A percentile compares a stretch with the other conserved stretches of the same genome.
Evolutionary conservation across 92 coral and sea anemone species (phyloP).

Genomic region (Actinostola sp.): DNA sequence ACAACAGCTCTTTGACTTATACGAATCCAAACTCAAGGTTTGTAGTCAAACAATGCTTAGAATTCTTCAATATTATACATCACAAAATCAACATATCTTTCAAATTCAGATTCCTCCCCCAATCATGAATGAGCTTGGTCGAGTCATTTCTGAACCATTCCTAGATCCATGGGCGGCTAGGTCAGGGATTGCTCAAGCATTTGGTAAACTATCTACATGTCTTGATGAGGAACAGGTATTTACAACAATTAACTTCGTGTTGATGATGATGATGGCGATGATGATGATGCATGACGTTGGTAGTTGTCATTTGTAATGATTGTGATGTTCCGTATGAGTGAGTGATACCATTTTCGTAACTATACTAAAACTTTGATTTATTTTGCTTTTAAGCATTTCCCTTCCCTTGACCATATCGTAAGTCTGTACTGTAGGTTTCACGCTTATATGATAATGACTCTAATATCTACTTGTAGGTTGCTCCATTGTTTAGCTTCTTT

Average conservation of each 20-base stretch:
- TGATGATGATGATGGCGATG: no score
- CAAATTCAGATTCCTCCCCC: conserved; percentile 83
- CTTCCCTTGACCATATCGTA: no score
- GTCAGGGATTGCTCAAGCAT: conserved; percentile 89
- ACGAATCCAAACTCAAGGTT: conserved; percentile 85
- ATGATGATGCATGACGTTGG: no score
- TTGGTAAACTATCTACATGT: conserved; percentile 74
- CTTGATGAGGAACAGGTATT: conserved; percentile 82
- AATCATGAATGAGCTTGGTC: conserved; percentile 80
- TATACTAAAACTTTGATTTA: no score
- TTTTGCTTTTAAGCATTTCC: no score
- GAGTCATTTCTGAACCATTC: conserved; percentile 67
- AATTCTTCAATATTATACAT: no score
- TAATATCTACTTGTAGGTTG: conserved; percentile 47
- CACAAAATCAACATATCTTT: neutral
- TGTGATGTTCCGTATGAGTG: no score
- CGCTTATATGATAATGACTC: no score
- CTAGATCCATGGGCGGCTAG: conserved; percentile 81
- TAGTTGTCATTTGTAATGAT: no score
- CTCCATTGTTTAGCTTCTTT: conserved; percentile 79
- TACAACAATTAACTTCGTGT: no score
- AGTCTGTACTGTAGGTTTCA: no score
- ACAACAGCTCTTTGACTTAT: conserved; percentile 76
- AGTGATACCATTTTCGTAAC: no score
- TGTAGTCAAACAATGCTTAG: neutral